Conservation (phyloP, 37 sponge, comb jelly and placozoan species). For the Dysidea cf. avara region DNA sequence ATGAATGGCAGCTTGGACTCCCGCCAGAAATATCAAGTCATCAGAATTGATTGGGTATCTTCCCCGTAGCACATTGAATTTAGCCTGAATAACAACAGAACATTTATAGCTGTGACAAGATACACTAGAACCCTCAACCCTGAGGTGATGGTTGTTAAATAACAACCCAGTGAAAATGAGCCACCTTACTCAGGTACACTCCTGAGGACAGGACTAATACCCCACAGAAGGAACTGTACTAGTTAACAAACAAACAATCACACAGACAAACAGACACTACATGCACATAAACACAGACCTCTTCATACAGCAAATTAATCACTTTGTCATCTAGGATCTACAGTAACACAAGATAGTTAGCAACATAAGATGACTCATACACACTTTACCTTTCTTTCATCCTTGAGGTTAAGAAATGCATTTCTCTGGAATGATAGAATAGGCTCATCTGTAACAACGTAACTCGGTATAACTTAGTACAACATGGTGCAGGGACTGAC, state of each 20-base stretch:
- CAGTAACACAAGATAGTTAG: no score
- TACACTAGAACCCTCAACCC: no score
- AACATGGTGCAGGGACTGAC: slow-evolving; percentile 13
- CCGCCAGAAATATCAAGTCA: slow-evolving; percentile 55
- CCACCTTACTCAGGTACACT: no score
- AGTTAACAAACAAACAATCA: no score
- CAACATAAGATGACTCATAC: background rate
- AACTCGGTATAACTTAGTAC: background rate
- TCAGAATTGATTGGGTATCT: slow-evolving; percentile 64
- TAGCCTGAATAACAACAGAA: slow-evolving; percentile 49
- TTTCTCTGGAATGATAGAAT: slow-evolving; percentile 66
- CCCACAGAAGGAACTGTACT: no score
- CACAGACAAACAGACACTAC: no score
- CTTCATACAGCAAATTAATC: slow-evolving; percentile 70
- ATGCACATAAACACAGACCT: slow-evolving; percentile 59
- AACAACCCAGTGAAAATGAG: no score
- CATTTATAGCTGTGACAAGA: background rate
- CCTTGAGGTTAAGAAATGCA: slow-evolving; percentile 61
- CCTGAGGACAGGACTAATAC: no score
- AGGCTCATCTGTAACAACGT: slow-evolving; percentile 62
- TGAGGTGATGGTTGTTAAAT: no score
- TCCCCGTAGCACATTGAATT: slow-evolving; percentile 59
- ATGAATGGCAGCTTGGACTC: slow-evolving; percentile 50
- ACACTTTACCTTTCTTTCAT: slow-evolving; percentile 61
- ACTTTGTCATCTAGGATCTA: slow-evolving; percentile 32